Evolutionary conservation across 2,888 invertebrate species (phyloP).

Genomic region (Mantis religiosa): DNA sequence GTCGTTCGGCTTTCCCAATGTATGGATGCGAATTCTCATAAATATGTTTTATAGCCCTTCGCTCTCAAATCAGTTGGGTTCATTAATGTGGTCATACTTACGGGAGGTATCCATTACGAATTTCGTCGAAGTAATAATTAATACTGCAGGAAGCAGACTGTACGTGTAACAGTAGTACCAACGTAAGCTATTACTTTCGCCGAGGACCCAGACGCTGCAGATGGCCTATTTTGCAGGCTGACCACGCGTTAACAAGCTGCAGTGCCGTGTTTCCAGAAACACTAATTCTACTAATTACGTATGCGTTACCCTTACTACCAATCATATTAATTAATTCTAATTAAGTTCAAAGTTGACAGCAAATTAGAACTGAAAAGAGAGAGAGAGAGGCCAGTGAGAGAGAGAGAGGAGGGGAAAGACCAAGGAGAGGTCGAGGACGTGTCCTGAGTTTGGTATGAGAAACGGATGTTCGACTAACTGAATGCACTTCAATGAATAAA

Average conservation of each 20-base stretch:
- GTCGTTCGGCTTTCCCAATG: not conserved
- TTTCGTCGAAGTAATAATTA: constrained; percentile 10
- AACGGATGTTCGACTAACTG: not conserved
- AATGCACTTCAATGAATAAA: not conserved
- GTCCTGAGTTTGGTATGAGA: constrained; percentile 2
- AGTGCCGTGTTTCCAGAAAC: constrained; percentile 6
- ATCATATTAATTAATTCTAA: constrained; percentile 79
- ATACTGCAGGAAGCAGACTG: not conserved
- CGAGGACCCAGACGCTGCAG: not conserved
- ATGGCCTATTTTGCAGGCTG: constrained; percentile 11
- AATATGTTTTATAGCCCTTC: not conserved
- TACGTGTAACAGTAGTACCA: not conserved
- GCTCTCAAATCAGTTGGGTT: constrained; percentile 7
- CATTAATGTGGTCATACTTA: constrained; percentile 5
- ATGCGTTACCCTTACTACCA: constrained; percentile 42
- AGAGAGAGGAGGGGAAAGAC: constrained; percentile 27
- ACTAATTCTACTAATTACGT: constrained; percentile 28
- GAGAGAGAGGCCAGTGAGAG: constrained; percentile 19
- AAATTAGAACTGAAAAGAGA: constrained; percentile 29
- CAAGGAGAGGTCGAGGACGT: constrained; percentile 20
- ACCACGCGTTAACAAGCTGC: constrained; percentile 10
- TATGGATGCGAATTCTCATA: constrained; percentile 2
- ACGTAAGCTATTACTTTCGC: not conserved
- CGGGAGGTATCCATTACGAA: constrained; percentile 9
- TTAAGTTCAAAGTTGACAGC: constrained; percentile 67